These are phyloP conservation scores for Baronia brevicornis DNA, from an alignment of 2,888 invertebrate genomes.

Conservation along the genomic window DNA sequence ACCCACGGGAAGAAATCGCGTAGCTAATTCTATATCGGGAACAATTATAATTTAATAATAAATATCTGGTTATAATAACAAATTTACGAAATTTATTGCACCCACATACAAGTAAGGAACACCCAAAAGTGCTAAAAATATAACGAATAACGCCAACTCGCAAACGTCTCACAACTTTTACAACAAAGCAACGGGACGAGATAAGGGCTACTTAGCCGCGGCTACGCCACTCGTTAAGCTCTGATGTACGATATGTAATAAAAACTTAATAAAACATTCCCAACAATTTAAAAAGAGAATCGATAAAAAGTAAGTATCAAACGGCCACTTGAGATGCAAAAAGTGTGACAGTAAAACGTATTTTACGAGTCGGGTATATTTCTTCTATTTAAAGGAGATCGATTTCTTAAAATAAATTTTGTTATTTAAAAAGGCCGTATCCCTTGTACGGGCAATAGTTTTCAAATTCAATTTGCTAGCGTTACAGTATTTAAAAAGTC, in stretches of 20 bases:
- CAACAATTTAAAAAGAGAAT: conserved; percentile 70
- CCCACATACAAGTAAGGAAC: too few relatives aligned
- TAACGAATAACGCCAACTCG: conserved; percentile 18
- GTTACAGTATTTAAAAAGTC: too few relatives aligned
- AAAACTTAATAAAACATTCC: conserved; percentile 70
- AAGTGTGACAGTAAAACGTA: conserved; percentile 57
- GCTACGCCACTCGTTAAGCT: conserved; percentile 59
- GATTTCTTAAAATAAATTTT: neutral
- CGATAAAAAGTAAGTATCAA: conserved; percentile 67
- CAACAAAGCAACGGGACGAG: conserved; percentile 58
- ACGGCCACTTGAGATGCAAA: conserved; percentile 45
- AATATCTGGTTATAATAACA: conserved; percentile 7
- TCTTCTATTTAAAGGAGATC: conserved; percentile 30
- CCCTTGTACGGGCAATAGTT: too few relatives aligned
- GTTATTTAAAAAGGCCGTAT: neutral
- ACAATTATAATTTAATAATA: too few relatives aligned
- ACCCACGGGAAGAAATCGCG: too few relatives aligned
- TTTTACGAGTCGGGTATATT: conserved; percentile 49
- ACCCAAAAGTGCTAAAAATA: conserved; percentile 7
- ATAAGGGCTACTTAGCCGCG: conserved; percentile 64
- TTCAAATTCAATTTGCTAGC: too few relatives aligned
- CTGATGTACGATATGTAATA: conserved; percentile 71
- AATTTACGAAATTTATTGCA: conserved; percentile 9
- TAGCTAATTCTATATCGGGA: too few relatives aligned
- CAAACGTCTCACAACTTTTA: conserved; percentile 38